These are phyloP conservation scores for Monopis laevigella DNA, from an alignment of 2,888 invertebrate genomes.

Conservation along the genomic window DNA sequence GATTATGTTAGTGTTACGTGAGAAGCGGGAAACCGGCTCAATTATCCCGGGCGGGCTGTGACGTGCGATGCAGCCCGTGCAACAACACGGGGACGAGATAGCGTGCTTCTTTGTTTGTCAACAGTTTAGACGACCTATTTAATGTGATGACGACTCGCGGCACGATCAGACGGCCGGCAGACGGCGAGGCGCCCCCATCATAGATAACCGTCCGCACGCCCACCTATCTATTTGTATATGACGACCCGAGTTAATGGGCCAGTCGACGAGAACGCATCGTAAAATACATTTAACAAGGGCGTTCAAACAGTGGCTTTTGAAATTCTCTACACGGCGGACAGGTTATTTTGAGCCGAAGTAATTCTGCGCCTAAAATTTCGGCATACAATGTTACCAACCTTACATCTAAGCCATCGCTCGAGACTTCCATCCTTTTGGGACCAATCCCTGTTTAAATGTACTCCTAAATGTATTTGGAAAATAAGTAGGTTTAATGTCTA, in stretches of 20 bases:
- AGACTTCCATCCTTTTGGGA: too few relatives aligned
- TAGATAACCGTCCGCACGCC: slow-evolving; percentile 42
- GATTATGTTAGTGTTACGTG: slow-evolving; percentile 55
- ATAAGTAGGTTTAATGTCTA: too few relatives aligned
- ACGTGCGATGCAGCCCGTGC: background rate
- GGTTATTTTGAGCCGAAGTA: too few relatives aligned
- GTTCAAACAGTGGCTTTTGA: too few relatives aligned
- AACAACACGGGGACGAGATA: background rate
- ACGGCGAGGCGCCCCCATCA: slow-evolving; percentile 62
- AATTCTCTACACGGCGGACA: background rate
- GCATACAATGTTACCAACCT: too few relatives aligned
- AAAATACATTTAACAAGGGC: too few relatives aligned
- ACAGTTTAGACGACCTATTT: slow-evolving; percentile 26
- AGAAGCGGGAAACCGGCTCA: slow-evolving; percentile 18
- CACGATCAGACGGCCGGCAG: slow-evolving; percentile 54
- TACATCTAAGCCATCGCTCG: too few relatives aligned
- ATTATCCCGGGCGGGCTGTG: background rate
- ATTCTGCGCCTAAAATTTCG: too few relatives aligned
- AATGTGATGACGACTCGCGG: slow-evolving; percentile 50
- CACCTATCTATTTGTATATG: slow-evolving; percentile 28
- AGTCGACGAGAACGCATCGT: slow-evolving; percentile 2
- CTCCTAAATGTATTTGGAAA: too few relatives aligned
- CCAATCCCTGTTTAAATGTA: too few relatives aligned
- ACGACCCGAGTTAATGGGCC: slow-evolving; percentile 2
- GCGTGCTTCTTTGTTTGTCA: slow-evolving; percentile 3